Conservation (phyloP, 1,140 invertebrate species). For the Bombus haemorrhoidalis region DNA sequence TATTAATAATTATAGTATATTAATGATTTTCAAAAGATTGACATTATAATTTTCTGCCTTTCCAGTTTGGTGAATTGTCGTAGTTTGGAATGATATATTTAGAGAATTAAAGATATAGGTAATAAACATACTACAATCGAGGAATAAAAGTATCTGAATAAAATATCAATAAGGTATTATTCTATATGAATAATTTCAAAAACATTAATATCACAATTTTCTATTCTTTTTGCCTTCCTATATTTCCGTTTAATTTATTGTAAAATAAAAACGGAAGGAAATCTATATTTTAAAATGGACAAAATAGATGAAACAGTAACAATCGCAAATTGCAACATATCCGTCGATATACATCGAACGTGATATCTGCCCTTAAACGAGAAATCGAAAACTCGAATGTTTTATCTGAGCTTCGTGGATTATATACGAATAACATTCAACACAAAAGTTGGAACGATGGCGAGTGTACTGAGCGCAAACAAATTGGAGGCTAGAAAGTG, state of each 20-base stretch:
- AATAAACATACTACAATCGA: too few species aligned
- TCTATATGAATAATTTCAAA: too few species aligned
- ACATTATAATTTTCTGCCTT: too few species aligned
- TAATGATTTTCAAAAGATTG: too few species aligned
- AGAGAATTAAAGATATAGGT: too few species aligned
- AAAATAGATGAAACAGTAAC: neutral
- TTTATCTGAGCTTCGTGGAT: neutral
- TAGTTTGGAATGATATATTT: too few species aligned
- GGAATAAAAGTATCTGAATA: too few species aligned
- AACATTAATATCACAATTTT: too few species aligned
- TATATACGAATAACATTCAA: neutral
- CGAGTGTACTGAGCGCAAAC: slow-evolving; percentile 16
- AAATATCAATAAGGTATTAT: too few species aligned
- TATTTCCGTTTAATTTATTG: neutral
- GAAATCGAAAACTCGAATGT: neutral
- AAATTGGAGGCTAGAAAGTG: slow-evolving; percentile 29
- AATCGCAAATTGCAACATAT: neutral
- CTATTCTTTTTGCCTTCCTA: too few species aligned
- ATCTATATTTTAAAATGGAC: neutral
- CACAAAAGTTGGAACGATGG: neutral
- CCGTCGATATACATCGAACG: neutral
- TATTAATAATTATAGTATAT: too few species aligned
- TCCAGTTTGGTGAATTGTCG: too few species aligned
- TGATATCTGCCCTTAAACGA: neutral
- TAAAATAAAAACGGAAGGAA: neutral